Evolutionary conservation across 1,140 invertebrate genomes (phyloP), one percentile per base, ranked within the genome.

Genomic region (Asbolus verrucosus): DNA sequence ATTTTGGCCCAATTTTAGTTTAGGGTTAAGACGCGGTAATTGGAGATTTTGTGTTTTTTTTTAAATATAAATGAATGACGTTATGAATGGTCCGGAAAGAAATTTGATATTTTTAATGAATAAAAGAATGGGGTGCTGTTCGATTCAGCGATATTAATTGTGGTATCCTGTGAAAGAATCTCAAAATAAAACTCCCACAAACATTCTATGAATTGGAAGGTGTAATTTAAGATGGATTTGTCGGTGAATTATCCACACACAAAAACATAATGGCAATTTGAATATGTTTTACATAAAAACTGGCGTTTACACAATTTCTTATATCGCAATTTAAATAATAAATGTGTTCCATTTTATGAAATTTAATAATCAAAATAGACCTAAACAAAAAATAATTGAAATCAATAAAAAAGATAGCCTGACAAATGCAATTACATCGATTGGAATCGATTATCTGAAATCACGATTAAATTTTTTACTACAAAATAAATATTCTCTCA

Each of bases 391-490:
- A 54, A 54, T 54, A 54, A 54, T 54, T 54, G 46, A 54, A 46
- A 11, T 54, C 19, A 9, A 24, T n/a, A 21, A 54, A 54, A 54
- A 54, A 54, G 19, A 6, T 2, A 46, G 2, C 46, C 21, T 19
- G 21, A 54, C 46, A 9, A 24, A 54, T 54, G 46, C 46, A 54
- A 54, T 54, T 54, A 54, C 46, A 13, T 54, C 46, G 46, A 54
- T 54, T 54, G 46, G 46, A 54, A 54, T 54, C 46, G 46, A 54
- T 54, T 54, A 54, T 21, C 46, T 54, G 46, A 54, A 54, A 54
- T 54, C 46, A 54, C 46, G 46, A 54, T 54, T 21, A 54, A 19
- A 9, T 11, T 54, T 54, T 54, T 54, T 54, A 27, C 21, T 54
- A n/a, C 9, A 54, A 54, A 54, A 27, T 54, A 54, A 54, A 54